Percentiles rank a stretch among this genome's conserved stretches.
phyloP scores from a whole-genome alignment of 2,113 vertebrate species.

The Pitta sordida region DNA sequence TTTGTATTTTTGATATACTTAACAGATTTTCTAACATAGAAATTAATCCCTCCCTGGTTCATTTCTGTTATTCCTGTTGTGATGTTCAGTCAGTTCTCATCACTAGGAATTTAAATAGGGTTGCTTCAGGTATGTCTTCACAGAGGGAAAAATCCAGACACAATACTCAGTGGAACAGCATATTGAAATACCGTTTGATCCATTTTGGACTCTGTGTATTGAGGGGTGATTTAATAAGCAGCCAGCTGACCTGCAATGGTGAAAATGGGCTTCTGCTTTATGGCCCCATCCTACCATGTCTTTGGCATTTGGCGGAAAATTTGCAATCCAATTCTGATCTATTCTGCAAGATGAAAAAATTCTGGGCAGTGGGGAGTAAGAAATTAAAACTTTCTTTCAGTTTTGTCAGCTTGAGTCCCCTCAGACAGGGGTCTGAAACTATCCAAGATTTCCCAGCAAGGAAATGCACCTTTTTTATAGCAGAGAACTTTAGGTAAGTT shows the following conservation, averaged over 20 bases:
- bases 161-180: neutral
- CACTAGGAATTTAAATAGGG: neutral
- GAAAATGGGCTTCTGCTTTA: neutral
- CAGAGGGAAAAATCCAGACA: neutral
- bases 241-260: neutral
- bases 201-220: neutral
- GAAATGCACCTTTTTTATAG: neutral
- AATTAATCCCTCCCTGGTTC: neutral
- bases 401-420: neutral
- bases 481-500: neutral
- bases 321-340: neutral
- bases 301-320: neutral
- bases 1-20: neutral
- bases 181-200: neutral
- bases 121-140: neutral
- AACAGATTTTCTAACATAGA: neutral
- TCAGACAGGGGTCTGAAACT: neutral
- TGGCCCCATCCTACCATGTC: neutral
- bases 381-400: neutral
- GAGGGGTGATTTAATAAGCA: neutral
- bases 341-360: neutral
- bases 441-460: neutral
- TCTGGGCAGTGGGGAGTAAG: neutral
- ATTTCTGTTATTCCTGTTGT: neutral
- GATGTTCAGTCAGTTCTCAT: neutral